Evolutionary conservation across 2,113 vertebrate genomes (phyloP), one percentile per base, ranked within the genome.

Genomic region (Oryzias melastigma): DNA sequence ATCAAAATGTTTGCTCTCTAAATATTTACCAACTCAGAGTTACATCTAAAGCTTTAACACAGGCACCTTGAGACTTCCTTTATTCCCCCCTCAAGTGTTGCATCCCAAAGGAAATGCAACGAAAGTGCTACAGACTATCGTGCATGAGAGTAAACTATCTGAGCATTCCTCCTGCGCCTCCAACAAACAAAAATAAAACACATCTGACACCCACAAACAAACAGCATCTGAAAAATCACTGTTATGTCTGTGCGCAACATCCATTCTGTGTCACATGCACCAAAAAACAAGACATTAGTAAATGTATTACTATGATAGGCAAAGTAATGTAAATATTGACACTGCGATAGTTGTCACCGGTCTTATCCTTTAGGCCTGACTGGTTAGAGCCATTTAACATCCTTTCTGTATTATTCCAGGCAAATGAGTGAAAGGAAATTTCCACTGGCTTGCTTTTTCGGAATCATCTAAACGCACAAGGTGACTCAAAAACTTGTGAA

Each of bases 1-100:
- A 86, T 89, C 85, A 85, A 89, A 87, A 88, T 88, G 87, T 87
- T 89, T 88, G 84, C 83, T 85, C 80, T 88, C 82, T 82, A 88
- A 91, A 90, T 88, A 89, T 90, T 89, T 91, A 88, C 87, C 81
- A 80, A 84, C 76, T 74, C 73, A 67, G 81, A 84, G 81, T 86
- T 82, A 77, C 80, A 89, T 85, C 81, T 85, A 57, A 87, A 84
- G 77, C 79, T 14, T 47, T 7, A 80, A 74, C 80, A 75, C 82
- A 80, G 75, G 88, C 84, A 86, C 85, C 83, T 87, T 73, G 85
- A 86, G 84, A 87, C 68, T 77, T 74, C 73, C 48, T 27, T 64
- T 68, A n/a, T 75, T 58, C 65, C 51, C 16, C n/a, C 46, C 48
- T 56, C 43, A 70, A 87, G 80, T 84, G 77, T 83, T 84, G 84